Conservation (phyloP, 2,113 vertebrate genomes). For the Colistium nudipinnis region DNA sequence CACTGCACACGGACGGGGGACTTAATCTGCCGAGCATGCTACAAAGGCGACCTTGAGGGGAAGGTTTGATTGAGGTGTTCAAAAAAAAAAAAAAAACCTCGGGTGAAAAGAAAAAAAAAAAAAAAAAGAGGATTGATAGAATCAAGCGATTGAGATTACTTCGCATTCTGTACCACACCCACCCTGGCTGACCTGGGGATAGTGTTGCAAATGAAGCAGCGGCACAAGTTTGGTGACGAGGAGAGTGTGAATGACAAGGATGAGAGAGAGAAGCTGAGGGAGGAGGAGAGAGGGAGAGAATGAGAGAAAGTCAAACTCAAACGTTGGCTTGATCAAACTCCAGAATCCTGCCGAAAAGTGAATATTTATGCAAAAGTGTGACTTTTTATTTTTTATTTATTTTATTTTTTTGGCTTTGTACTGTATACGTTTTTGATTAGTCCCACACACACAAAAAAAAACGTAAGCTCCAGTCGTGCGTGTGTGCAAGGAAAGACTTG, state of each 20-base stretch:
- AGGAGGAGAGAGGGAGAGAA: conserved; percentile 8
- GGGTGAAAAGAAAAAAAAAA: conserved; percentile 73
- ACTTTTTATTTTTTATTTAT: conserved; percentile 1
- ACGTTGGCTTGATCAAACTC: conserved; percentile 54
- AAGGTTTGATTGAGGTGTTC: conserved; percentile 80
- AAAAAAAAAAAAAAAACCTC: too few relatives aligned
- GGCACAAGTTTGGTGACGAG: conserved; percentile 41
- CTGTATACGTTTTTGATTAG: conserved; percentile 46
- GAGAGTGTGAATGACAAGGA: conserved; percentile 27
- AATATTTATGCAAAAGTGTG: conserved; percentile 38
- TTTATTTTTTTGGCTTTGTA: conserved; percentile 3
- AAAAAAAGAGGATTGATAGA: conserved; percentile 74
- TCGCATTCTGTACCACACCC: conserved; percentile 73
- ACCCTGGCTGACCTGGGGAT: conserved; percentile 63
- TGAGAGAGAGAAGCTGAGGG: conserved; percentile 14
- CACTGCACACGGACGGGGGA: conserved; percentile 55
- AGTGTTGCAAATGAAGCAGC: conserved; percentile 74
- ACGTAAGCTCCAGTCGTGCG: background rate
- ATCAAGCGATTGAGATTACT: conserved; percentile 73
- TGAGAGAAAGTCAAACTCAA: conserved; percentile 3
- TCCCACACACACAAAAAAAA: conserved; percentile 22
- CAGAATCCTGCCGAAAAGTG: conserved; percentile 10
- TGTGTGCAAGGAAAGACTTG: background rate
- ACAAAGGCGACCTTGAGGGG: conserved; percentile 78
- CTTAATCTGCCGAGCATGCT: conserved; percentile 73